These are phyloP conservation scores for Centropus unirufus DNA, from an alignment of 2,113 vertebrate species.

Conservation along the genomic window DNA sequence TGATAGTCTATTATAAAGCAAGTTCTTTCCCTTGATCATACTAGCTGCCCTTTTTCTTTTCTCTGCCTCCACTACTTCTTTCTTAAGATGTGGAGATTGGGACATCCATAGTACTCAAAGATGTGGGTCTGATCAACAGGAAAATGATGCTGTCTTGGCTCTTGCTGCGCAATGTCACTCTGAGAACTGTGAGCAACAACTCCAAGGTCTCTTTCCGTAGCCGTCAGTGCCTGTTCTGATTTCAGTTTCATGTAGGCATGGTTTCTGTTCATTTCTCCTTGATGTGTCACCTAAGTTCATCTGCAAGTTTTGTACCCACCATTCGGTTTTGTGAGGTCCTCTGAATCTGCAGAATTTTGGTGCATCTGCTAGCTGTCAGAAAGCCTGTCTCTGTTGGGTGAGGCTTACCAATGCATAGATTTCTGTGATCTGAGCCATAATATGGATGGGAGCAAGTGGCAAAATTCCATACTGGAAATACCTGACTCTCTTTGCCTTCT, in stretches of 20 bases:
- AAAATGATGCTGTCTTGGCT: neutral
- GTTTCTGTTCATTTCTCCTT: neutral
- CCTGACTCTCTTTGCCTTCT: neutral
- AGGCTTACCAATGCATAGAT: neutral
- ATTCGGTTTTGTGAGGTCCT: neutral
- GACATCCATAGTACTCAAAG: neutral
- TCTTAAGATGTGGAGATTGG: neutral
- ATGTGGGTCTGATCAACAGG: neutral
- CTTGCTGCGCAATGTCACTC: neutral
- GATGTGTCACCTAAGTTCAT: neutral
- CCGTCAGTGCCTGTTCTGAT: neutral
- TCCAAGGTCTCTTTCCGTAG: neutral
- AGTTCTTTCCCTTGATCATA: neutral
- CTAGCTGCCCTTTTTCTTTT: neutral
- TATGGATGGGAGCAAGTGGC: neutral
- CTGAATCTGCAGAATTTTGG: neutral
- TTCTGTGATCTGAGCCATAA: neutral
- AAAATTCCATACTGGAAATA: neutral
- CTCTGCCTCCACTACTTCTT: neutral
- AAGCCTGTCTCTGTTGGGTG: neutral
- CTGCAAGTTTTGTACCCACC: neutral
- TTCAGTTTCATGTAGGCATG: neutral
- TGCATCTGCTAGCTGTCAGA: neutral
- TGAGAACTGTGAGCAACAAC: rapidly evolving
- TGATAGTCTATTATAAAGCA: neutral